These are phyloP conservation scores for Remorina albescens DNA, from an alignment of 2,797 vertebrate genomes.

Conservation along the genomic window DNA sequence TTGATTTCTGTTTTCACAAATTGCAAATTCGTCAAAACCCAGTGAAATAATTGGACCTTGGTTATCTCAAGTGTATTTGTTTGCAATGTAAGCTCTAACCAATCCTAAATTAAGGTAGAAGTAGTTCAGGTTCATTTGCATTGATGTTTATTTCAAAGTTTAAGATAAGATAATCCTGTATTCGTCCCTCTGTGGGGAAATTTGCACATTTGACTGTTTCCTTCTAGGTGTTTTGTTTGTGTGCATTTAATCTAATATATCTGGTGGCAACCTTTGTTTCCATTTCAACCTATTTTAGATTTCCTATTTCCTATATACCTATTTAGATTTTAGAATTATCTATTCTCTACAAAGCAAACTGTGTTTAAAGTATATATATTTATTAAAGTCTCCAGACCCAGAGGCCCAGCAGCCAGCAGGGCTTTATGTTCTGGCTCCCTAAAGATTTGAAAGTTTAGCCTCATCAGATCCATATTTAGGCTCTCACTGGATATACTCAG, in stretches of 20 bases:
- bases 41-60: too few species aligned
- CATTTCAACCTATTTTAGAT: background rate
- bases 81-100: background rate
- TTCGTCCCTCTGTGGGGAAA: too few species aligned
- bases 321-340: too few species aligned
- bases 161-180: background rate
- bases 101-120: background rate
- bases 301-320: too few species aligned
- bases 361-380: background rate
- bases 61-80: too few species aligned
- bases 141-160: too few species aligned
- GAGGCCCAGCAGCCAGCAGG: background rate
- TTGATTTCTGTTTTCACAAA: too few species aligned
- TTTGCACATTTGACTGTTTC: background rate
- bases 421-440: background rate
- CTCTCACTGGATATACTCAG: slow-evolving; percentile 52
- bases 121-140: background rate
- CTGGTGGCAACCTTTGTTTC: background rate
- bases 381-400: slow-evolving; percentile 19
- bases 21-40: too few species aligned
- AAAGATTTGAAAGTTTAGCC: slow-evolving; percentile 69
- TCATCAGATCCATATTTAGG: slow-evolving; percentile 88
- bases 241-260: too few species aligned
- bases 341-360: background rate
- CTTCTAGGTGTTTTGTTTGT: too few species aligned